Evolutionary conservation across 2,797 vertebrate genomes (phyloP).

Genomic region (Syndactyla subalaris): DNA sequence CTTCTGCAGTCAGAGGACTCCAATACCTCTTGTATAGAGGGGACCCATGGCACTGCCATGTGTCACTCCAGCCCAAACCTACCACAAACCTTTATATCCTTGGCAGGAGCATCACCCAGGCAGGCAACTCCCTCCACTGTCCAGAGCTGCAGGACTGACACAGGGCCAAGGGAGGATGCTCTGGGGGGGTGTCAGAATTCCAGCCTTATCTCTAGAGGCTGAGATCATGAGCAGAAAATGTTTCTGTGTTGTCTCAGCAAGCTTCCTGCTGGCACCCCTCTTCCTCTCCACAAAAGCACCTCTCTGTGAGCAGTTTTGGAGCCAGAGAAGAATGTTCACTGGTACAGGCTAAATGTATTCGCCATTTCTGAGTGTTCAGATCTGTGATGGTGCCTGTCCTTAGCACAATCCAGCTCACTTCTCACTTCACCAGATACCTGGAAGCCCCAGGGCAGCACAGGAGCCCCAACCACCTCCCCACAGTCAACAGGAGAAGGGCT

Average conservation of each 20-base stretch:
- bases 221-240: slow-evolving; percentile 31
- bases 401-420: not conserved
- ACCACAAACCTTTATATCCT: not conserved
- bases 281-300: not conserved
- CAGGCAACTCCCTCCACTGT: not conserved
- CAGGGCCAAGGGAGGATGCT: not conserved
- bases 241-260: slow-evolving; percentile 44
- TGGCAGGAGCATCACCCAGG: not conserved
- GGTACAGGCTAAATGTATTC: not conserved
- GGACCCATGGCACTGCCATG: not conserved
- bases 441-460: not conserved
- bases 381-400: not conserved
- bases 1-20: not conserved
- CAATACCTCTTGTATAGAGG: not conserved
- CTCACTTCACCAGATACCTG: not conserved
- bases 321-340: not conserved
- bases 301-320: not conserved
- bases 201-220: slow-evolving; percentile 52
- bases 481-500: not conserved
- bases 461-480: not conserved
- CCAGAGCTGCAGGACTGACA: not conserved
- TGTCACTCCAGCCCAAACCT: not conserved
- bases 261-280: slow-evolving; percentile 23
- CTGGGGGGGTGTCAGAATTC: slow-evolving; percentile 20
- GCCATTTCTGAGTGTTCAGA: not conserved